Evolutionary conservation across 2,113 vertebrate species (phyloP), one percentile per base, ranked within the genome.

Genomic region (Halichoerus grypus): DNA sequence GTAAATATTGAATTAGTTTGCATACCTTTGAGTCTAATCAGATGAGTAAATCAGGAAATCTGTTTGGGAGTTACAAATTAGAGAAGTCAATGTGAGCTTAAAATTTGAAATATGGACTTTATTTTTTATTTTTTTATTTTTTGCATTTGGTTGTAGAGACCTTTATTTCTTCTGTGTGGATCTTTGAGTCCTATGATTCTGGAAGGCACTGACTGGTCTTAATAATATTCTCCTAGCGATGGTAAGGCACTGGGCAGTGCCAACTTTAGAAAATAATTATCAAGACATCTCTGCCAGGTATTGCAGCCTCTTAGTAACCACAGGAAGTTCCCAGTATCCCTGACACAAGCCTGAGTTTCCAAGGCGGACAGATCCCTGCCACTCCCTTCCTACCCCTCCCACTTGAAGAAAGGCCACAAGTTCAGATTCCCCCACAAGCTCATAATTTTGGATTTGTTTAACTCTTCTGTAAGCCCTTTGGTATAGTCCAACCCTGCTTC

Each of bases 401-500:
- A n/a, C 76, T 82, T 82, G 57, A 96, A 94, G 57, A 94, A 96
- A 92, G 84, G 53, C 65, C 39, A 22, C 49, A 88, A 63, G 74
- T 96, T 97, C 97, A 97, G 71, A 91, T 93, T 74, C 39, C 42
- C 28, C 85, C 72, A 53, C 28, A 5, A 53, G 61, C 53, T 94
- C 81, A 95, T 36, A 65, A 61, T 51, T 67, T 86, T 67, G 81
- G 46, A 69, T 49, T 96, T 92, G 84, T 77, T 74, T 94, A 12
- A 79, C 87, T 76, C 28, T 85, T 57, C 90, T 53, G 1, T 69
- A 65, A 94, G 46, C 71, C 76, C 81, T 95, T 94, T 94, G 87
- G 87, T 33, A 13, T 88, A 74, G 74, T 33, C 46, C 42, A 97
- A 24, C 42, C n/a, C 80, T 72, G 31, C 46, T 71, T 72, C 67